Base-by-base conservation (phyloP, 2,888 invertebrate genomes). In the Megastigmus dorsalis region DNA sequence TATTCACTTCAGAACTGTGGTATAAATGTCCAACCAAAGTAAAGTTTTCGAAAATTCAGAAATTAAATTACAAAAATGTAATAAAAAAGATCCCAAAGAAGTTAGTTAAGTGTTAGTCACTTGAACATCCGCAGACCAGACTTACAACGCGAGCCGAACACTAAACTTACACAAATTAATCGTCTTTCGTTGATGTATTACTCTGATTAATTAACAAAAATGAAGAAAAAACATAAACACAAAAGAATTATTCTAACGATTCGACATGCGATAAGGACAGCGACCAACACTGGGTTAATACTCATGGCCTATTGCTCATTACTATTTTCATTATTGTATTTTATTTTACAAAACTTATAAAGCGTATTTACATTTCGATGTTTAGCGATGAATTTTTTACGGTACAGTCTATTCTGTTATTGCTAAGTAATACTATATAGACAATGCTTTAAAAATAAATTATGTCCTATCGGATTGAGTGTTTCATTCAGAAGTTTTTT, bases 121-220 rank as follows among this genome's bases (percentile, higher is more conserved):
- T 78, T 81, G 79, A 76, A 62, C 54, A 63, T 62, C 62, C 43
- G 52, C 76, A 83, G 83, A 85, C 84, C 83, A 82, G 79, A 84
- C 86, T 87, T 85, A 87, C 86, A 86, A 86, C 84, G 80, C 79
- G 84, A 85, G 84, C 80, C 80, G 84, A 83, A 82, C 83, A 62
- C 20, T 45, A 62, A 28, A 55, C 23, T 33, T 66, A 41, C 48
- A 59, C 50, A 65, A n/a, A 30, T 74, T 52, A 57, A 65, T 66
- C 43, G 9, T 30, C 7, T 45, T 43, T 55, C 50, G 48, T 60
- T 10, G 20, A 2, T 50, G 48, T 26, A 62, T 43, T 28, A 20
- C 20, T 57, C 33, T n/a, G 10, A 50, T 59, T 30, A 82, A 83
- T 83, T 84, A 84, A 85, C 84, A 80, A 73, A 67, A 79, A 70